These are phyloP conservation scores for Rallus crepitans DNA, from an alignment of 2,797 vertebrate species.

Conservation along the genomic window DNA sequence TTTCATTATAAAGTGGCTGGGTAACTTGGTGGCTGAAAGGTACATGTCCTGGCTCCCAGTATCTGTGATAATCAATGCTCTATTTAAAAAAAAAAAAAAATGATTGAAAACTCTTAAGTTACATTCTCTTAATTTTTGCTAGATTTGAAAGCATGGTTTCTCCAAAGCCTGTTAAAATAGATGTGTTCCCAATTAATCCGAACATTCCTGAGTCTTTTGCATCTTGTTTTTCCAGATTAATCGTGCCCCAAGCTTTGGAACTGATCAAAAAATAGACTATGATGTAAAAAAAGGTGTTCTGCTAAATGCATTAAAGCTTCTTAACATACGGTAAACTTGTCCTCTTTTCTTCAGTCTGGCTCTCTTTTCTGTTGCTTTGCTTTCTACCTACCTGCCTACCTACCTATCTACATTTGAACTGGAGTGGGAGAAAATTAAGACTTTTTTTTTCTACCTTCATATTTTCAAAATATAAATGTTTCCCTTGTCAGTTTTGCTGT, in stretches of 20 bases:
- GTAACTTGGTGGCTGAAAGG: background rate
- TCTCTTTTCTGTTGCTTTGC: background rate
- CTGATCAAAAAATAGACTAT: conserved; percentile 98
- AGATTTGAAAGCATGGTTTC: background rate
- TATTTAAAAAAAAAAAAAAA: background rate
- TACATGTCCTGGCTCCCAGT: background rate
- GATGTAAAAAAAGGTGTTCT: conserved; percentile 97
- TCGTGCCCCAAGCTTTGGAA: conserved; percentile 97
- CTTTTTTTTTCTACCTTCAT: background rate
- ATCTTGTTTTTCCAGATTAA: conserved; percentile 89
- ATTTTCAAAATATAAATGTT: background rate
- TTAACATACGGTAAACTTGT: conserved; percentile 91
- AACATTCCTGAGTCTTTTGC: conserved; percentile 19
- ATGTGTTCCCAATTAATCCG: background rate
- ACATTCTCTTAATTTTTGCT: background rate
- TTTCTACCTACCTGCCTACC: background rate
- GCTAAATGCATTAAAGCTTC: conserved; percentile 92
- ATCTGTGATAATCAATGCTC: background rate
- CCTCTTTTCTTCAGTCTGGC: background rate
- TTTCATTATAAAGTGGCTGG: background rate
- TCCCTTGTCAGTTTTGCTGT: background rate
- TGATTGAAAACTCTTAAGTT: background rate
- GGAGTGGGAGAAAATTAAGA: background rate
- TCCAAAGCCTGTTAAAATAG: background rate
- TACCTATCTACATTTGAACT: background rate